phyloP scores from a whole-genome alignment of 2,888 invertebrate genomes.

The Polylopha cassiicola region DNA sequence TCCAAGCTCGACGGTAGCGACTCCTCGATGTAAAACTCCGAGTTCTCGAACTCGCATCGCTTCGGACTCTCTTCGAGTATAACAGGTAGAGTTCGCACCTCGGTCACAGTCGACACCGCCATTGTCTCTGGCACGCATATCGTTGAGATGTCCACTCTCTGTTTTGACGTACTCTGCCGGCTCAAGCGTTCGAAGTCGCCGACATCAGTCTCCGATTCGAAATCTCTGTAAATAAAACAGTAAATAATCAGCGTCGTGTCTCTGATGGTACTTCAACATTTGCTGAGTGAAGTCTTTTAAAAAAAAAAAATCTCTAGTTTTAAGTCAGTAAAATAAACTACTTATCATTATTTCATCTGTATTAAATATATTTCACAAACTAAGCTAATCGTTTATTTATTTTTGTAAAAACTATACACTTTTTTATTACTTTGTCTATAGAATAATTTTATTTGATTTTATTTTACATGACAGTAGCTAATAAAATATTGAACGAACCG shows the following conservation, averaged over 20 bases:
- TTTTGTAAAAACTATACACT: too few relatives aligned
- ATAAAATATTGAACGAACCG: too few relatives aligned
- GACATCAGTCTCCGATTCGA: slow-evolving; percentile 88
- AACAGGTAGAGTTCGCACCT: slow-evolving; percentile 69
- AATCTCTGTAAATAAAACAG: slow-evolving; percentile 72
- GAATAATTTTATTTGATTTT: too few relatives aligned
- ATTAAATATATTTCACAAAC: too few relatives aligned
- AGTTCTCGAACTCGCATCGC: slow-evolving; percentile 80
- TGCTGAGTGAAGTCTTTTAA: too few relatives aligned
- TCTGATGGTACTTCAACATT: too few relatives aligned
- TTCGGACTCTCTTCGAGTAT: slow-evolving; percentile 42
- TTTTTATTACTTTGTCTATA: too few relatives aligned
- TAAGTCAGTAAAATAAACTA: too few relatives aligned
- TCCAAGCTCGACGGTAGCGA: slow-evolving; percentile 90
- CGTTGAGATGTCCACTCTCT: slow-evolving; percentile 56
- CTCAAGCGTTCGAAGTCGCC: slow-evolving; percentile 89
- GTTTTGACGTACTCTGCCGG: slow-evolving; percentile 76
- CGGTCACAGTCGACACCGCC: slow-evolving; percentile 76
- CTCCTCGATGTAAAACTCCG: slow-evolving; percentile 93
- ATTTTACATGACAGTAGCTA: too few relatives aligned
- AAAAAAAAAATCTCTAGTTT: too few relatives aligned
- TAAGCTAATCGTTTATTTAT: too few relatives aligned
- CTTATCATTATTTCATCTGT: too few relatives aligned
- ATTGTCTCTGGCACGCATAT: slow-evolving; percentile 65
- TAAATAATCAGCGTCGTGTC: background rate